Percentiles rank a stretch among this genome's conserved stretches.
These are phyloP conservation scores for Tylochromis polylepis DNA, from an alignment of 2,113 vertebrate genomes.

Conservation along the genomic window DNA sequence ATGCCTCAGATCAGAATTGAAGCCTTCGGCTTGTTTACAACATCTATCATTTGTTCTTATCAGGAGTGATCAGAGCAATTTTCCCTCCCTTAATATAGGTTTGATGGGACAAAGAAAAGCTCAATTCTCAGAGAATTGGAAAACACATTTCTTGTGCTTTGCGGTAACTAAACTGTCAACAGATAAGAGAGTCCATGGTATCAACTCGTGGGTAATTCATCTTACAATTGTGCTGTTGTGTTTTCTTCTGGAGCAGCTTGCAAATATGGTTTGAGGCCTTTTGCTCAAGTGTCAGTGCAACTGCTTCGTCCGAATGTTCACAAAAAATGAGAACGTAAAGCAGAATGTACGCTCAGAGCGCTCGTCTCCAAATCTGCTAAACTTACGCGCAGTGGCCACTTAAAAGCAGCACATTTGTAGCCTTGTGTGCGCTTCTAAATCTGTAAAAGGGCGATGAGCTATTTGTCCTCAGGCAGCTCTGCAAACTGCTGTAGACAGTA, in stretches of 20 bases:
- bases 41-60: conserved; percentile 74
- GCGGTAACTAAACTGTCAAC: conserved; percentile 77
- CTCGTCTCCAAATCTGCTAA: neutral
- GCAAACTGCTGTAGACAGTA: conserved; percentile 57
- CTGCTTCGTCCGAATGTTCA: conserved; percentile 75
- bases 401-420: conserved; percentile 19
- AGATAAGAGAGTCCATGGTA: conserved; percentile 74
- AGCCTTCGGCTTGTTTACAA: conserved; percentile 68
- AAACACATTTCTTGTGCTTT: conserved; percentile 74
- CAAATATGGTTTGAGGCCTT: conserved; percentile 86
- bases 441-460: conserved; percentile 28
- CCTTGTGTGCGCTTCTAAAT: neutral
- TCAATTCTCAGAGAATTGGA: conserved; percentile 72
- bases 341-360: neutral
- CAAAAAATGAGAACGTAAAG: conserved; percentile 45
- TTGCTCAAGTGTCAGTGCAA: conserved; percentile 80
- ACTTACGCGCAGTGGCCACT: neutral
- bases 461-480: conserved; percentile 39
- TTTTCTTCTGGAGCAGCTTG: conserved; percentile 80
- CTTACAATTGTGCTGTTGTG: conserved; percentile 75
- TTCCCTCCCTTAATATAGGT: conserved; percentile 71
- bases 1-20: conserved; percentile 65
- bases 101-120: conserved; percentile 74
- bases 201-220: conserved; percentile 79
- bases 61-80: conserved; percentile 66